Base-by-base conservation (phyloP, 1,140 invertebrate genomes). In the Papilio polyxenes region DNA sequence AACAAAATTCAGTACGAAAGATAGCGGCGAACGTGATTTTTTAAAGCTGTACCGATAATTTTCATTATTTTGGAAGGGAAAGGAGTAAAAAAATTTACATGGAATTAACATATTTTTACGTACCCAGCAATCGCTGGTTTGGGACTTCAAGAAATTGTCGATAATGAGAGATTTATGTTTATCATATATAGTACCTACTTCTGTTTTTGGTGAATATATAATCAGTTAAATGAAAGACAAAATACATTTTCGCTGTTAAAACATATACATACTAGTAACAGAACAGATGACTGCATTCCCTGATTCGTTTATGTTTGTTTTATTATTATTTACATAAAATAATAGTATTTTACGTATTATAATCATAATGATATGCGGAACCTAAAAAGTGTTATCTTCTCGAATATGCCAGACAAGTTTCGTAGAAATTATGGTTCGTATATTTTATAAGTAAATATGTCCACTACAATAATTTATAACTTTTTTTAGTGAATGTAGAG, bases 31-130 rank as follows among this genome's bases (percentile, higher is more conserved):
- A 80, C 59, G 56, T 80, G 77, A 80, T 80, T 69, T 23, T 11
- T 69, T 80, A 51, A 77, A 80, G 56, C 62, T 65, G 78, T 80
- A 80, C 62, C 78, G 49, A 80, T 80, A 69, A 80, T 80, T 80
- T 69, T 80, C 78, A 80, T 80, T 80, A 69, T 65, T 77, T 77
- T 53, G 5, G 23, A 77, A 77, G n/a, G 10, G 48, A 56, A 77
- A 53, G 75, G 75, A 77, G 75, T 53, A 53, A 49, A 77, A 44
- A 77, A 51, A 53, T 51, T 77, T 77, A 77, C 75, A 77, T 53
- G 44, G 75, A 77, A 77, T 77, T 77, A 51, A 77, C 75, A 77
- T 77, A 77, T 77, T 56, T 56, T 51, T 77, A 31, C 10, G 20
- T 77, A 49, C 8, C 20, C 75, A 5, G 75, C 48, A 53, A 77